phyloP scores from a whole-genome alignment of 2,113 vertebrate genomes.

The Indri indri region DNA sequence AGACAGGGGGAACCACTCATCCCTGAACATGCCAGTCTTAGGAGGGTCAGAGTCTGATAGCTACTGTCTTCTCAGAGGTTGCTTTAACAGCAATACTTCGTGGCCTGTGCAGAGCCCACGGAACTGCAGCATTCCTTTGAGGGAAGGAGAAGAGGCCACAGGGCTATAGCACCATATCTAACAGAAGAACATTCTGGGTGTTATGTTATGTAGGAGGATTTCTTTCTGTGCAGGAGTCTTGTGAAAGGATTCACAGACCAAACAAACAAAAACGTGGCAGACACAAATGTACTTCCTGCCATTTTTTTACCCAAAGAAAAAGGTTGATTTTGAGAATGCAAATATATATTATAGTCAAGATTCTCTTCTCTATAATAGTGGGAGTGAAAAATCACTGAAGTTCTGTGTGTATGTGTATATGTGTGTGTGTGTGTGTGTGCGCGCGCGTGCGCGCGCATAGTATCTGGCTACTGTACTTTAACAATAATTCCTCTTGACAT shows the following conservation, averaged over 20 bases:
- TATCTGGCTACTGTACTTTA: constrained; percentile 88
- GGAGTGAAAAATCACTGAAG: constrained; percentile 65
- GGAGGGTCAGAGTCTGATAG: neutral
- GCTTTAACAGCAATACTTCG: neutral
- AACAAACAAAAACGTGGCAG: neutral
- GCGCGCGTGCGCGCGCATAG: neutral
- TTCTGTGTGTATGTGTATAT: neutral
- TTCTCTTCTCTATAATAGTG: constrained; percentile 44
- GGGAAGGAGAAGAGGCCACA: neutral
- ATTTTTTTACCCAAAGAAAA: neutral
- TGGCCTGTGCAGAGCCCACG: neutral
- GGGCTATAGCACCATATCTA: neutral
- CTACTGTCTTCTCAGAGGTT: neutral
- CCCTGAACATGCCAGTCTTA: neutral
- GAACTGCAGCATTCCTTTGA: neutral
- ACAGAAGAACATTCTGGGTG: neutral
- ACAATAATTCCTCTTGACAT: constrained; percentile 84
- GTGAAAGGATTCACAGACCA: neutral
- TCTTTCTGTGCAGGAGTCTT: neutral
- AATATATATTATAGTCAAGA: constrained; percentile 51
- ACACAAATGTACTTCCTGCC: neutral
- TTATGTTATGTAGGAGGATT: neutral
- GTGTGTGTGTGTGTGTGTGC: neutral
- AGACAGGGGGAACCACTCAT: rapidly evolving
- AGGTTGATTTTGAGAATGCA: constrained; percentile 12